Evolutionary conservation across 1,140 invertebrate genomes (phyloP), one percentile per base, ranked within the genome.

Genomic region (Hyles euphorbiae): DNA sequence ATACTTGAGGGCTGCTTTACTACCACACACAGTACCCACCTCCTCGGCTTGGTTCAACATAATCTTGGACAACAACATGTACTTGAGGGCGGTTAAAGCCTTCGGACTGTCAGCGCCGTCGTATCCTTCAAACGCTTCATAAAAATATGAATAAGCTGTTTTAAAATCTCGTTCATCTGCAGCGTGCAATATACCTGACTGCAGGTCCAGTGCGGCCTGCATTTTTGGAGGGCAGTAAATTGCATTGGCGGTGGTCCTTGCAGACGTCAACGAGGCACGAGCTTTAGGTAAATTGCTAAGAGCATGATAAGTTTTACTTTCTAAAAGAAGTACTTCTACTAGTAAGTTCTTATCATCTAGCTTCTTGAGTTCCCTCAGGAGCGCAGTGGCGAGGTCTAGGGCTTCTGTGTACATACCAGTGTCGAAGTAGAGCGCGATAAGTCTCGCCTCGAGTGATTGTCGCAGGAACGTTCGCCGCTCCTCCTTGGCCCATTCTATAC

Each of bases 111-210:
- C 97, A 11, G 98, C 95, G 68, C 97, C 98, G 87, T 99, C 98
- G 89, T 98, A 99, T 63, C 98, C 98, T 92, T 99, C 99, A 90
- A 99, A 99, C 44, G 98, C 98, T 91, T 99, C 99, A 90, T 99
- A 99, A 83, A 99, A 99, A 83, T 99, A 99, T 45, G 98, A 99
- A 88, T 98, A 99, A 44, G 98, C 99, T 68, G 98, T 99, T 92
- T 99, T 99, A 85, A 99, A 99, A 81, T 99, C 99, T 78, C 96
- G 94, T 86, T 99, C 99, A 88, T 99, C 99, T 36, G 98, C 98
- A 45, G 99, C 98, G 91, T 99, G 99, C 12, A 99, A 89, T 68
- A 99, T 99, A 58, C 98, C 98, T 40, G 98, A 99, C 84, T 99
- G 98, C 49, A 99, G 90, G 91, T 99, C 99, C 10, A 99, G 90